Evolutionary conservation across 2,888 invertebrate species (phyloP), one percentile per base, ranked within the genome.

Genomic region (Minunthozetes semirufus): DNA sequence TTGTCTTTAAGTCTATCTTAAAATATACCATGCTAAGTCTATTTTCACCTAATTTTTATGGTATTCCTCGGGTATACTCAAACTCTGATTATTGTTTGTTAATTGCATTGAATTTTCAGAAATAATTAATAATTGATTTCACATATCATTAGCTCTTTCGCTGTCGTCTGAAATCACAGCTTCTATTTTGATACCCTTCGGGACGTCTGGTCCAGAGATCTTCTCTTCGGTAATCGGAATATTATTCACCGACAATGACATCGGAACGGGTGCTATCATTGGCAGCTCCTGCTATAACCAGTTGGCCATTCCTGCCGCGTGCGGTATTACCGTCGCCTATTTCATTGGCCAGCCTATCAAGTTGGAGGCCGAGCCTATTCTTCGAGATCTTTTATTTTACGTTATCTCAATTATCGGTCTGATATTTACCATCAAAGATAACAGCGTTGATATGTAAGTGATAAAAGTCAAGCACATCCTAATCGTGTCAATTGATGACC

Each of bases 211-310:
- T 22, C 75, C 75, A 9, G 75, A 75, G 25, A 75, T 75, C 19
- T 75, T 75, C 19, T 75, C 75, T 6, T 75, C 75, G 1, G 71
- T 33, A 15, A 29, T 75, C 33, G 75, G 75, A 8, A 71, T 75
- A 38, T 48, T 75, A 48, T 75, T 71, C 29, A 29, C 75, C 1
- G 72, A 71, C n/a, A 75, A 75, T 75, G 75, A 75, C 61, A 75
- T 75, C 56, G 75, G 75, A 33, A 75, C 75, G 27, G 75, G 75
- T 22, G 75, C 75, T 25, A 75, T 75, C 56, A 75, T 75, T n/a
- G 75, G 75, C 25, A 75, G 75, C 19, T 38, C 53, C 25, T 70
- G 70, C 71, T 75, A 53, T 22, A 75, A 75, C 53, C 70, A 71
- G 29, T 25, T 75, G 56, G 75, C 71, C 50, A 75, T 75, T 15